Evolutionary conservation across 2,113 vertebrate species (phyloP).

Genomic region (Pangasianodon hypophthalmus): DNA sequence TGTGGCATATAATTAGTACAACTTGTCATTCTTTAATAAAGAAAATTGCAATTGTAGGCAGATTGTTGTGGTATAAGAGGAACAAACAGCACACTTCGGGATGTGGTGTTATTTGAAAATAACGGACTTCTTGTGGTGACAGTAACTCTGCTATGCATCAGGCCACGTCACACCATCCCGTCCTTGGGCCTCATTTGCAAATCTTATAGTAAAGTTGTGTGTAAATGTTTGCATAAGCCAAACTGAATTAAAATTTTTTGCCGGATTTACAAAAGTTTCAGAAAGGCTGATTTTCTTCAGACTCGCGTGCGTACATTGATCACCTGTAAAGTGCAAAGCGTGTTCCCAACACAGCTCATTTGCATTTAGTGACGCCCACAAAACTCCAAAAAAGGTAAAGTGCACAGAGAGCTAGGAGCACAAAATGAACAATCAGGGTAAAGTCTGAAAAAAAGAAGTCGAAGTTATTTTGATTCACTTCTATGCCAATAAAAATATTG

Average conservation of each 20-base stretch:
- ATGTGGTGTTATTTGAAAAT: background rate
- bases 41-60: background rate
- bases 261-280: background rate
- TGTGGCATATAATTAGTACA: background rate
- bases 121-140: background rate
- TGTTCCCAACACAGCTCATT: background rate
- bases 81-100: background rate
- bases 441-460: background rate
- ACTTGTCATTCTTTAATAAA: background rate
- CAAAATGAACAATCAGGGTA: background rate
- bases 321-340: background rate
- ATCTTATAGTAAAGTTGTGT: background rate
- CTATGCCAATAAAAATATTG: background rate
- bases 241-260: background rate
- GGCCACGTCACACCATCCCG: too few relatives aligned
- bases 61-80: background rate
- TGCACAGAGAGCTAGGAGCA: background rate
- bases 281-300: background rate
- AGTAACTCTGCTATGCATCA: background rate
- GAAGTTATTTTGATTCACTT: background rate
- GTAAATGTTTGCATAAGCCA: background rate
- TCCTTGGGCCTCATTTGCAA: background rate
- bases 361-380: background rate
- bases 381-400: background rate
- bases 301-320: background rate